These are phyloP conservation scores for Apantesis nais DNA, from an alignment of 2,888 invertebrate species.

Conservation along the genomic window DNA sequence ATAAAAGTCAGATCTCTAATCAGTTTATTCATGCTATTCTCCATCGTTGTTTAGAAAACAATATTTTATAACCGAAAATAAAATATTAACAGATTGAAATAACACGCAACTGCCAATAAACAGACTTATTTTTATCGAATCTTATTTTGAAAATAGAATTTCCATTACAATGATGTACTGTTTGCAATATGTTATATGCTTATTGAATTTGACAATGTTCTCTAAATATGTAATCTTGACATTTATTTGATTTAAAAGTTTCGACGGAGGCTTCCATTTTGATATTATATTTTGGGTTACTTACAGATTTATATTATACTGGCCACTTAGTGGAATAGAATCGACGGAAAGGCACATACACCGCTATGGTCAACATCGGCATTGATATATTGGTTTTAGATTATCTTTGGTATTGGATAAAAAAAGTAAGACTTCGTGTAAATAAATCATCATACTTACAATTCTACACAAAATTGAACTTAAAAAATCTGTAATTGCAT, in stretches of 20 bases:
- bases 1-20: neutral
- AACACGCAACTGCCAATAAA: constrained; percentile 9
- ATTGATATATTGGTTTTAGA: neutral
- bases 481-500: neutral
- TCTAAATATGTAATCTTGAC: constrained; percentile 37
- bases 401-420: too few species aligned
- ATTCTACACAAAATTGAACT: neutral
- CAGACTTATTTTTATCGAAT: constrained; percentile 34
- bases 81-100: neutral
- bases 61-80: neutral
- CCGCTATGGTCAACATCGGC: neutral
- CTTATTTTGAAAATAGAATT: constrained; percentile 40
- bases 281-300: constrained; percentile 15
- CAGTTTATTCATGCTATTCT: neutral
- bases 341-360: neutral
- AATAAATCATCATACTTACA: neutral
- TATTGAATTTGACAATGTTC: constrained; percentile 46
- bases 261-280: constrained; percentile 19
- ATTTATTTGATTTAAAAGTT: constrained; percentile 38
- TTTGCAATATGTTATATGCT: constrained; percentile 40
- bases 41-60: neutral
- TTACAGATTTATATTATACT: neutral
- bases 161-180: constrained; percentile 30
- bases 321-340: neutral
- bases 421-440: neutral